phyloP scores from a whole-genome alignment of 2,888 invertebrate genomes.

The Nomada flava region DNA sequence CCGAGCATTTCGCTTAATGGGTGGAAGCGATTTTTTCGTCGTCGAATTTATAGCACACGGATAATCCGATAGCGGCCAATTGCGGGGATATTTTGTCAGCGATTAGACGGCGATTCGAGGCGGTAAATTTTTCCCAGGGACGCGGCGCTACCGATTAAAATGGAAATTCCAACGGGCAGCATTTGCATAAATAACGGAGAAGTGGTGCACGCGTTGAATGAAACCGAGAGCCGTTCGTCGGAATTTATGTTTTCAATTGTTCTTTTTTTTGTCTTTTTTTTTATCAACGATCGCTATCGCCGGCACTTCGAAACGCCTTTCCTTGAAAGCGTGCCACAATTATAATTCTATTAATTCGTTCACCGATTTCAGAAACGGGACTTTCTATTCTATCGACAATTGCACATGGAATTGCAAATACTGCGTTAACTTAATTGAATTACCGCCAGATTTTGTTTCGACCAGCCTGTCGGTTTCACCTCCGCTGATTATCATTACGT shows the following conservation, averaged over 20 bases:
- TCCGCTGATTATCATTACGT: not conserved
- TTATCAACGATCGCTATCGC: conserved; percentile 15
- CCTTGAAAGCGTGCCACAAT: conserved; percentile 3
- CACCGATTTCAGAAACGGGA: not conserved
- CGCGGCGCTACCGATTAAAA: conserved; percentile 50
- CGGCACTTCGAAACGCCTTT: conserved; percentile 5
- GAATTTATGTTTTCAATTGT: conserved; percentile 58
- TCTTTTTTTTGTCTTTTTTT: not conserved
- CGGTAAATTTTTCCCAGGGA: conserved; percentile 52
- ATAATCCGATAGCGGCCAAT: conserved; percentile 61
- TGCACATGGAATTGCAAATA: conserved; percentile 39
- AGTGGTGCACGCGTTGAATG: conserved; percentile 47
- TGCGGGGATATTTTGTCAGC: conserved; percentile 61
- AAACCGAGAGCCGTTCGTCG: conserved; percentile 45
- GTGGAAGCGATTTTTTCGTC: conserved; percentile 37
- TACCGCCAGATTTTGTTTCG: conserved; percentile 3
- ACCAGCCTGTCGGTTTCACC: not conserved
- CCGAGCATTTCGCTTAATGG: conserved; percentile 32
- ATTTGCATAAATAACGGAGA: conserved; percentile 61
- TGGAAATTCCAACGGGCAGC: conserved; percentile 50
- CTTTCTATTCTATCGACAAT: not conserved
- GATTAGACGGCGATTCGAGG: conserved; percentile 54
- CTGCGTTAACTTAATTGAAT: conserved; percentile 36
- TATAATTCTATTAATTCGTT: conserved; percentile 24
- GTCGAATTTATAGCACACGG: conserved; percentile 57